Evolutionary conservation across 2,888 invertebrate species (phyloP), one percentile per base, ranked within the genome.

Genomic region (Orthosia incerta): DNA sequence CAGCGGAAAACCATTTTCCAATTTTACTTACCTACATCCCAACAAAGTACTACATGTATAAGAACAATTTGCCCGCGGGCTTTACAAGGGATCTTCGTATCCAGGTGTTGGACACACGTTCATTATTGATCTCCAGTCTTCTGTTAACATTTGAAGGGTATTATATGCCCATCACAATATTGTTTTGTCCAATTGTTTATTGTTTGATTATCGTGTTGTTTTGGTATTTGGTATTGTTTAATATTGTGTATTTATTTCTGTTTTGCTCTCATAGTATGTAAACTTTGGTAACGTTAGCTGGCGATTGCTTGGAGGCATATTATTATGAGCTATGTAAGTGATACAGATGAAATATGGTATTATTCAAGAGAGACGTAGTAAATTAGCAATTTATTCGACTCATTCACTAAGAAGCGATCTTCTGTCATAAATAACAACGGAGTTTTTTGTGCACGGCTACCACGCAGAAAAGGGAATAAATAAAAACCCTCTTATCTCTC

Each of bases 31-130:
- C 16, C 4, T 13, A 51, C 39, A 31, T 23, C 12, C 15, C 13
- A 23, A 12, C 50, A 31, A 57, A 59, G 31, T 53, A 16, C 53
- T 62, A 77, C 56, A 62, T 16, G 16, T 57, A 61, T 55, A 7
- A 4, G 12, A 53, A 68, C 57, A 66, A 23, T 13, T 64, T 39
- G 13, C 61, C 71, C 51, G 53, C 50, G 80, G 80, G 61, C 18
- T 55, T 59, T 45, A 53, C 48, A n/a, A 53, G 20, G 69, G 66
- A 70, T 76, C 60, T 62, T 51, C 13, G 26, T 64, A 61, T 62
- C 62, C 59, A 80, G 80, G 80, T 80, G 79, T 80, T 56, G 16
- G 55, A 67, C 66, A 55, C 65, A 51, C 4, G 53, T 72, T 72
- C 46, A 72, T 63, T 66, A 69, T 62, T 66, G 59, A 68, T 80